Conservation (phyloP, 2,888 invertebrate genomes). For the Ophioninae sp. region DNA sequence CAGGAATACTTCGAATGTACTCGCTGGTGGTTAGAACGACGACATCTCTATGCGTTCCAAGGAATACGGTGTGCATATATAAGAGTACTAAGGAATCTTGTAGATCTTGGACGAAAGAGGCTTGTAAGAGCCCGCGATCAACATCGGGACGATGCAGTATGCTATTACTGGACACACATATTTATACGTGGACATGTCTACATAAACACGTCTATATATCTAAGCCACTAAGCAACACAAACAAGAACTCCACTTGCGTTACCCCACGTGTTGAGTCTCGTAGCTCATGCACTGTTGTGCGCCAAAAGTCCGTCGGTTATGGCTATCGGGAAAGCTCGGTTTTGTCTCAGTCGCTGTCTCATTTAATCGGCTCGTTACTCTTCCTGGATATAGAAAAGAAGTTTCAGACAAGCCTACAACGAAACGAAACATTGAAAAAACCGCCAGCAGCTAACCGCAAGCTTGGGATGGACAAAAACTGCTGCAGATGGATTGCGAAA, state of each 20-base stretch:
- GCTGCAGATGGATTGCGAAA: constrained; percentile 42
- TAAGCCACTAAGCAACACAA: not conserved
- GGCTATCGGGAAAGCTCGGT: constrained; percentile 18
- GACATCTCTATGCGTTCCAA: constrained; percentile 71
- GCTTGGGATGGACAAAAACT: not conserved
- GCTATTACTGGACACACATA: constrained; percentile 18
- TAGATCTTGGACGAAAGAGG: constrained; percentile 50
- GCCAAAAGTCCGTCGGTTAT: not conserved
- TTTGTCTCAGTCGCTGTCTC: constrained; percentile 52
- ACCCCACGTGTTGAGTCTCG: not conserved
- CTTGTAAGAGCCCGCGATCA: constrained; percentile 54
- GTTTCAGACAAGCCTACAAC: not conserved
- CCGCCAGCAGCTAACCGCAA: constrained; percentile 37
- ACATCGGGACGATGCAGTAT: constrained; percentile 38
- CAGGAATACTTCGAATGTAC: constrained; percentile 24
- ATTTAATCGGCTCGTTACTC: constrained; percentile 54
- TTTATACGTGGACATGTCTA: not conserved
- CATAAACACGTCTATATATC: constrained; percentile 8
- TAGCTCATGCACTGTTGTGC: not conserved
- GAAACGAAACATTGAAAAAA: constrained; percentile 24
- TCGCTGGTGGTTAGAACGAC: constrained; percentile 70
- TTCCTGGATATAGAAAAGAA: constrained; percentile 32
- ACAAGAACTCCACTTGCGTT: constrained; percentile 2
- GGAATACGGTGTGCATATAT: constrained; percentile 62
- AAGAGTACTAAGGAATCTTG: constrained; percentile 64